These are phyloP conservation scores for Eidolon helvum DNA, from an alignment of 2,113 vertebrate species.

Conservation along the genomic window DNA sequence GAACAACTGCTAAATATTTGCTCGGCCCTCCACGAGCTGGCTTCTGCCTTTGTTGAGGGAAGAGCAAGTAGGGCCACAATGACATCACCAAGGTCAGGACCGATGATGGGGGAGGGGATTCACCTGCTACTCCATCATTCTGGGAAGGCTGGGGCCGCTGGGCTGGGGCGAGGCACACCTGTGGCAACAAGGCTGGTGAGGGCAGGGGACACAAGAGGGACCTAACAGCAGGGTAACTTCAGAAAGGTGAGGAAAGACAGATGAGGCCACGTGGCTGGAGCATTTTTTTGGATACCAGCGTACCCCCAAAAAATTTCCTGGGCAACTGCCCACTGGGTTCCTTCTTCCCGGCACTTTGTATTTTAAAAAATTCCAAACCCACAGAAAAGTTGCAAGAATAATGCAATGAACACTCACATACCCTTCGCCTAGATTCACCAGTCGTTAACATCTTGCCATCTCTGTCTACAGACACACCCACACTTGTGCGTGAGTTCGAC, in stretches of 20 bases:
- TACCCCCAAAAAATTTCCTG: neutral
- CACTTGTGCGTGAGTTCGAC: neutral
- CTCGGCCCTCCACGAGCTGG: neutral
- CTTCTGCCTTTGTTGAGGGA: neutral
- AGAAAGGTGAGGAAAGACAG: neutral
- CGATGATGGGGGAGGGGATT: neutral
- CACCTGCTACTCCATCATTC: neutral
- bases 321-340: neutral
- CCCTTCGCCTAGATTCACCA: neutral
- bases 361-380: neutral
- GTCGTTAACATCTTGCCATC: accelerated
- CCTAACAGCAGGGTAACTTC: neutral
- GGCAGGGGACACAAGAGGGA: neutral
- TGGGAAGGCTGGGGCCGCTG: neutral
- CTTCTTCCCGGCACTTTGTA: neutral
- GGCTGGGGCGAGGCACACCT: neutral
- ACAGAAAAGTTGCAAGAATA: neutral
- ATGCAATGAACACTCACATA: accelerated
- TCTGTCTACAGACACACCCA: neutral
- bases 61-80: neutral
- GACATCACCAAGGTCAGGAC: neutral
- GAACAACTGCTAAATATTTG: neutral
- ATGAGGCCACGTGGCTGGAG: neutral
- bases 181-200: neutral
- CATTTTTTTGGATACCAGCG: neutral